A percentile compares a stretch with the other conserved stretches of the same genome.
phyloP scores from a whole-genome alignment of 2,113 vertebrate genomes.

The Sula dactylatra region DNA sequence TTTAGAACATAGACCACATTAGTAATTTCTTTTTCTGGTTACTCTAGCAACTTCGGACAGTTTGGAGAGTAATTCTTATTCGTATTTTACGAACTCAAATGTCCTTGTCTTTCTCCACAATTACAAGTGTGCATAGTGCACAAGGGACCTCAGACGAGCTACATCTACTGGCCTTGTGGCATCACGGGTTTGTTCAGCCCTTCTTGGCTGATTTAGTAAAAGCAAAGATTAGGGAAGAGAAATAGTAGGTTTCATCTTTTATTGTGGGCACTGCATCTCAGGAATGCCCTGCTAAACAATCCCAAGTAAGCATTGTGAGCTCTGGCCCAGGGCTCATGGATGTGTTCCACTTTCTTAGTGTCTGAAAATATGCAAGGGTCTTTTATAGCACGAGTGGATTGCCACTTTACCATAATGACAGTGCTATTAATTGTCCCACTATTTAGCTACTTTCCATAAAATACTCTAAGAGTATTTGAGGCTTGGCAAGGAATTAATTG shows the following conservation, averaged over 20 bases:
- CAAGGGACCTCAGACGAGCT: neutral
- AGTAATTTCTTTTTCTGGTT: neutral
- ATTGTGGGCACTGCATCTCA: neutral
- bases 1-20: neutral
- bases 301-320: neutral
- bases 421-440: neutral
- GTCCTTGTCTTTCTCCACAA: neutral
- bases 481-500: neutral
- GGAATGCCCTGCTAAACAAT: fast-evolving
- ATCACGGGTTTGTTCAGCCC: neutral
- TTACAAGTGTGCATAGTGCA: neutral
- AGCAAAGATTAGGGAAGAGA: neutral
- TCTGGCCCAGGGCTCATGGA: neutral
- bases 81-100: neutral
- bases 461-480: neutral
- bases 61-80: neutral
- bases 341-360: neutral
- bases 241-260: neutral
- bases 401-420: neutral
- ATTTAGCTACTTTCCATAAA: neutral
- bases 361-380: fast-evolving
- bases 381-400: neutral
- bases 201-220: neutral
- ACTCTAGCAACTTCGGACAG: neutral
- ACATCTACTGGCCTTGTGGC: neutral